Percentiles rank a stretch among this genome's conserved stretches.
Evolutionary conservation across 92 coral and sea anemone genomes (phyloP).

Genomic region (Epizoanthus fatuus): DNA sequence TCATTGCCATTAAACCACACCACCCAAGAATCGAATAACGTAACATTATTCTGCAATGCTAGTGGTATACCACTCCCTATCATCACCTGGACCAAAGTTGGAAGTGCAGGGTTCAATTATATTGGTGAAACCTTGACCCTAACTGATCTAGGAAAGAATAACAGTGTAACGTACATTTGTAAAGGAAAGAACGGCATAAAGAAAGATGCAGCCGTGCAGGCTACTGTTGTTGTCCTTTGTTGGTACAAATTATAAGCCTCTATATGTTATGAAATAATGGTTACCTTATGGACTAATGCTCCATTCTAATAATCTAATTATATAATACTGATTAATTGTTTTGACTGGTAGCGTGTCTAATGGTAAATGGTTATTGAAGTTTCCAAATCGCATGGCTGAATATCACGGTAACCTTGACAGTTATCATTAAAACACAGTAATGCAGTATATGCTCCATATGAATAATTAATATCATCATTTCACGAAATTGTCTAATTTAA

Average conservation of each 20-base stretch:
- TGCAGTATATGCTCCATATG: no score
- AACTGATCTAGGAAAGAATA: neutral
- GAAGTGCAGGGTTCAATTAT: slow-evolving; percentile 4
- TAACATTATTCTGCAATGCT: slow-evolving; percentile 31
- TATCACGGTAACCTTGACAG: no score
- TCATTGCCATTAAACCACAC: slow-evolving; percentile 12
- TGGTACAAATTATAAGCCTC: neutral
- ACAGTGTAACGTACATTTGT: slow-evolving; percentile 24
- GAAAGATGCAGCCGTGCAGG: neutral
- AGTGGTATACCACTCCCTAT: slow-evolving; percentile 18
- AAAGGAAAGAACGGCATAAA: slow-evolving; percentile 20
- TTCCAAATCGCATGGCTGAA: no score
- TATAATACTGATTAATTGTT: no score
- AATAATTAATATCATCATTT: no score
- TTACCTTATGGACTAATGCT: no score
- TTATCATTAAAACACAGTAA: no score
- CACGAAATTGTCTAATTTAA: no score
- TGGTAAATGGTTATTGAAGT: no score
- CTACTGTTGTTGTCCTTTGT: slow-evolving; percentile 26
- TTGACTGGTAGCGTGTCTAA: no score
- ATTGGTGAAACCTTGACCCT: neutral
- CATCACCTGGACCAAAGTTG: slow-evolving; percentile 21
- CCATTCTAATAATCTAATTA: no score
- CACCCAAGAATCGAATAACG: neutral
- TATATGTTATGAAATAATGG: no score